A percentile compares a stretch with the other conserved stretches of the same genome.
Conservation (phyloP, 2,888 invertebrate species). For the Hypomecis punctinalis region DNA sequence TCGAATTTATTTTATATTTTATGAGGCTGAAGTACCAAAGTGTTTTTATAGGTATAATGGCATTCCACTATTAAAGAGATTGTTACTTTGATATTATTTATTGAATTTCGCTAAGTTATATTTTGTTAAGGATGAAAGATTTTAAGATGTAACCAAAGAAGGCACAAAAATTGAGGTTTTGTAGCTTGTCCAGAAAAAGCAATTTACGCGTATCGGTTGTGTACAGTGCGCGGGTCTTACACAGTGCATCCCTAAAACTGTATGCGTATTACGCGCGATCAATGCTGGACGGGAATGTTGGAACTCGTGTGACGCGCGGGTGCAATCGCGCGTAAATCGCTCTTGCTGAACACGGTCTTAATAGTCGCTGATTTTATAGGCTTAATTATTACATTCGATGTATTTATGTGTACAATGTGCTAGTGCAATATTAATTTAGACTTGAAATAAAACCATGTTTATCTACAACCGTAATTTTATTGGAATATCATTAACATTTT, state of each 20-base stretch:
- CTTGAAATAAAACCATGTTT: conserved; percentile 34
- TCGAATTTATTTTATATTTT: conserved; percentile 2
- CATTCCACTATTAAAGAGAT: conserved; percentile 34
- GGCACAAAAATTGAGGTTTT: conserved; percentile 51
- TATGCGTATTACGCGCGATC: no score
- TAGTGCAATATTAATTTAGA: conserved; percentile 56
- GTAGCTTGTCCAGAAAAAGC: conserved; percentile 9
- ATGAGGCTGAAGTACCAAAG: conserved; percentile 10
- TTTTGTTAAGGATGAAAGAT: conserved; percentile 14
- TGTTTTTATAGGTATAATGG: conserved; percentile 5
- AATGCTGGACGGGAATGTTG: no score
- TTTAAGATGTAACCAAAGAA: conserved; percentile 41
- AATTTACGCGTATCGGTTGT: no score
- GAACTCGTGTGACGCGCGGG: no score
- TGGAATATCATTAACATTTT: conserved; percentile 10
- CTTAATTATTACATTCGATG: conserved; percentile 26
- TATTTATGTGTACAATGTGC: conserved; percentile 54
- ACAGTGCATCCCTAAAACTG: no score
- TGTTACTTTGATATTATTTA: conserved; percentile 33
- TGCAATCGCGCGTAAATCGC: no score
- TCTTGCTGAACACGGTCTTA: no score
- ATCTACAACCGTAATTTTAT: conserved; percentile 11
- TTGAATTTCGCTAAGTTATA: background rate
- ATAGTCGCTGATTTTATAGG: no score
- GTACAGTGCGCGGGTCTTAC: no score